Conservation (phyloP, 2,888 invertebrate species). For the Apoda limacodes region DNA sequence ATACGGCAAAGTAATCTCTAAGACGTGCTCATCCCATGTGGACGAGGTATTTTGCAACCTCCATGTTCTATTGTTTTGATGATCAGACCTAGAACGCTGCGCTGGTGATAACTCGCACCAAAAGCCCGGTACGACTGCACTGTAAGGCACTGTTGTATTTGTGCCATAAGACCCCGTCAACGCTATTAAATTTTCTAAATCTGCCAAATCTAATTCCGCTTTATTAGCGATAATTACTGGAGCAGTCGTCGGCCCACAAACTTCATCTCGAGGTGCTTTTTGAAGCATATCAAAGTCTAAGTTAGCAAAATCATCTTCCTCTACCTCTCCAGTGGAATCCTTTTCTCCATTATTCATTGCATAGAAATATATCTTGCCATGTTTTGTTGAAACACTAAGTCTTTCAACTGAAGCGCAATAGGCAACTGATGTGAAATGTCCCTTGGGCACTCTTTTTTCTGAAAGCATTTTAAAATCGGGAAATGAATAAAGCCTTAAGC, state of each 20-base stretch:
- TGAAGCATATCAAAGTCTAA: conserved; percentile 58
- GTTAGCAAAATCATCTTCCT: conserved; percentile 73
- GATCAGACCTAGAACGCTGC: conserved; percentile 88
- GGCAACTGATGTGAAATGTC: conserved; percentile 83
- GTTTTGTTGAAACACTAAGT: conserved; percentile 84
- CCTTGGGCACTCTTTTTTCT: conserved; percentile 75
- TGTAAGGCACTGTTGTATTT: conserved; percentile 71
- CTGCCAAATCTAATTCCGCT: conserved; percentile 64
- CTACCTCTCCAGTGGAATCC: conserved; percentile 78
- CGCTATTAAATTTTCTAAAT: conserved; percentile 76
- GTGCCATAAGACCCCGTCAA: conserved; percentile 81
- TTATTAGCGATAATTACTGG: conserved; percentile 70
- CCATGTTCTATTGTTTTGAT: conserved; percentile 91
- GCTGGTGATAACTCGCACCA: conserved; percentile 95
- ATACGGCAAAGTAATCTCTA: conserved; percentile 87
- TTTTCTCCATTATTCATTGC: conserved; percentile 79
- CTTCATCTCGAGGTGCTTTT: conserved; percentile 45
- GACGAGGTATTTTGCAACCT: conserved; percentile 88
- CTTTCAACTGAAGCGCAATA: conserved; percentile 91
- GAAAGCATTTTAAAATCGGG: conserved; percentile 77
- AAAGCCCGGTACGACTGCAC: conserved; percentile 91
- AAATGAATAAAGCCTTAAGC: conserved; percentile 78
- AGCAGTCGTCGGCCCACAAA: conserved; percentile 33
- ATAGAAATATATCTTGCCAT: conserved; percentile 86
- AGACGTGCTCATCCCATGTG: conserved; percentile 93